Base-by-base conservation (phyloP, 1,140 invertebrate genomes). In the Sinonovacula constricta region DNA sequence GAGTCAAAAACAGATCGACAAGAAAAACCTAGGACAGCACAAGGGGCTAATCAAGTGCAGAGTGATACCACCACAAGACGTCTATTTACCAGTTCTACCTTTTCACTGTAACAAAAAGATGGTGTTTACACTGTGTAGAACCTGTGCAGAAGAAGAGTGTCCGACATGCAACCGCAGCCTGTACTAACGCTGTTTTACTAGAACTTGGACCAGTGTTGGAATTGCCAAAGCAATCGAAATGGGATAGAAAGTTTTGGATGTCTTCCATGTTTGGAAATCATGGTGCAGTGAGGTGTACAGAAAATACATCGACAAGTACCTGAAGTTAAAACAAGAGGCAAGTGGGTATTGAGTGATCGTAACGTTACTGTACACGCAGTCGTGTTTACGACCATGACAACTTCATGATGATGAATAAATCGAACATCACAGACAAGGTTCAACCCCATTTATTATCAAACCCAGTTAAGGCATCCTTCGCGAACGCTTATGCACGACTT, bases 301-400 rank as follows among this genome's bases (percentile, higher is more conserved):
- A n/a, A n/a, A n/a, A n/a, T n/a, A n/a, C n/a, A n/a, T n/a, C n/a
- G n/a, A n/a, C n/a, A n/a, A n/a, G n/a, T n/a, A n/a, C n/a, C n/a
- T n/a, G n/a, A n/a, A n/a, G 34, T 39, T 67, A 28, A 67, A 67
- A 30, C 63, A 67, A 18, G 63, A 67, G 7, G 39, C 63, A 12
- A 53, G 63, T 14, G 63, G 63, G 24, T 67, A 67, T 53, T 49
- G 39, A 2, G 4, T 12, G 28, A 15, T 18, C 28, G 62, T 65
- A 4, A 24, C 36, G 26, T 39, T 22, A 1, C 2, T 1, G 15
- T 15, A 39, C n/a, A n/a, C n/a, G n/a, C n/a, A n/a, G n/a, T 18
- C 14, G 7, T 2, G 14, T 31, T 33, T 62, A 34, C 39, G 28
- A 62, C 59, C 56, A 28, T 28, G 26, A 57, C 12, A 18, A 2